A percentile compares a stretch with the other conserved stretches of the same genome.
These are phyloP conservation scores for Indicator indicator DNA, from an alignment of 2,113 vertebrate genomes.

Conservation along the genomic window DNA sequence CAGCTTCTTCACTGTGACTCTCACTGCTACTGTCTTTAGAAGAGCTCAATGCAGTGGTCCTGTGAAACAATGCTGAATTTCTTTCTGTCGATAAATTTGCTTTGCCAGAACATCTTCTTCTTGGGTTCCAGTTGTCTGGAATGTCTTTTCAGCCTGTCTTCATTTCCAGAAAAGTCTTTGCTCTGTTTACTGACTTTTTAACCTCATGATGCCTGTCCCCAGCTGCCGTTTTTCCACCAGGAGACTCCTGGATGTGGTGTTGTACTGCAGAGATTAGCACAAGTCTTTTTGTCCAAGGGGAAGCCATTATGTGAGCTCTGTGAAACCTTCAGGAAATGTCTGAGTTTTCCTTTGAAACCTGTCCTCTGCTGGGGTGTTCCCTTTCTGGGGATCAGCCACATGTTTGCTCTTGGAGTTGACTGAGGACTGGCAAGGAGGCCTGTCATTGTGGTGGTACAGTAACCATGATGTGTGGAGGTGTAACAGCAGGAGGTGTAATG, in stretches of 20 bases:
- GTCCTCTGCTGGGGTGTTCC: neutral
- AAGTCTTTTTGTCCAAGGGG: rapidly evolving
- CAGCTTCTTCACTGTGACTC: neutral
- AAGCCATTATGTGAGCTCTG: neutral
- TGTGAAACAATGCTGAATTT: neutral
- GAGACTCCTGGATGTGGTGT: neutral
- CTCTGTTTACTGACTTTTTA: neutral
- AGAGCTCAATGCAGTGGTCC: neutral
- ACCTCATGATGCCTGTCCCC: neutral
- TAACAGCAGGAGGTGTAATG: neutral
- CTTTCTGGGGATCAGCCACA: neutral
- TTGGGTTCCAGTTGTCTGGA: neutral
- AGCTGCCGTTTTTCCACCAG: neutral
- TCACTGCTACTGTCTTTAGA: neutral
- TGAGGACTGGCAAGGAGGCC: neutral
- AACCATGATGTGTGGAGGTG: too few species aligned
- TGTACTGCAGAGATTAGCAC: neutral
- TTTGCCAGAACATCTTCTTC: neutral
- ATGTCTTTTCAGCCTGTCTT: neutral
- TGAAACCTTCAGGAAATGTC: neutral
- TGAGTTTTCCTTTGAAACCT: neutral
- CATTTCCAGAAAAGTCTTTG: neutral
- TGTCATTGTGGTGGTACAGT: rapidly evolving
- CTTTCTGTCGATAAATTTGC: neutral
- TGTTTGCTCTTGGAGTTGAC: neutral